Evolutionary conservation across 2,888 invertebrate species (phyloP).

Genomic region (Emmelina monodactyla): DNA sequence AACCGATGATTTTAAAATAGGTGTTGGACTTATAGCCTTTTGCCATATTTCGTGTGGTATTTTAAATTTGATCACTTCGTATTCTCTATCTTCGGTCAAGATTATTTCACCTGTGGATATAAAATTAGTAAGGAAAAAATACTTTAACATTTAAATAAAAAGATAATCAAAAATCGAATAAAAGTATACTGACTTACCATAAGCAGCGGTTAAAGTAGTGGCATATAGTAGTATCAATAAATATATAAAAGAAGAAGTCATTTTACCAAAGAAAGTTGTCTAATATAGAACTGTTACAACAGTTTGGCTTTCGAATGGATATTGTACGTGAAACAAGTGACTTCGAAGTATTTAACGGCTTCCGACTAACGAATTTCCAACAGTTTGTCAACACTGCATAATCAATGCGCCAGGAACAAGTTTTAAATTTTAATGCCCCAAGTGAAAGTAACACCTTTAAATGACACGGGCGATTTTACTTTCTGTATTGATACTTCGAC

Average conservation of each 20-base stretch:
- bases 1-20: constrained; percentile 45
- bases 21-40: constrained; percentile 40
- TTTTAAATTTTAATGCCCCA: constrained; percentile 56
- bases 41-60: constrained; percentile 39
- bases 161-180: constrained; percentile 17
- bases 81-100: constrained; percentile 27
- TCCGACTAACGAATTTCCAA: constrained; percentile 31
- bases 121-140: constrained; percentile 1
- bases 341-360: constrained; percentile 48
- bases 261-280: constrained; percentile 18
- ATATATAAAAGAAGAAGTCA: constrained; percentile 19
- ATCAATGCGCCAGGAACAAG: constrained; percentile 47
- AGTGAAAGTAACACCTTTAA: constrained; percentile 47
- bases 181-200: constrained; percentile 7
- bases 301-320: constrained; percentile 34
- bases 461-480: too few relatives aligned
- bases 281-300: background rate
- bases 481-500: too few relatives aligned
- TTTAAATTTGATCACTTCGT: constrained; percentile 39
- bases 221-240: constrained; percentile 20
- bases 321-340: constrained; percentile 37
- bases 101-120: constrained; percentile 23
- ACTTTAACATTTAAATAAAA: constrained; percentile 9
- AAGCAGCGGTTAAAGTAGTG: constrained; percentile 16
- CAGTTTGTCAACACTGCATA: constrained; percentile 36